Base-by-base conservation (phyloP, 2,113 vertebrate species). In the Triplophysa siluroides region DNA sequence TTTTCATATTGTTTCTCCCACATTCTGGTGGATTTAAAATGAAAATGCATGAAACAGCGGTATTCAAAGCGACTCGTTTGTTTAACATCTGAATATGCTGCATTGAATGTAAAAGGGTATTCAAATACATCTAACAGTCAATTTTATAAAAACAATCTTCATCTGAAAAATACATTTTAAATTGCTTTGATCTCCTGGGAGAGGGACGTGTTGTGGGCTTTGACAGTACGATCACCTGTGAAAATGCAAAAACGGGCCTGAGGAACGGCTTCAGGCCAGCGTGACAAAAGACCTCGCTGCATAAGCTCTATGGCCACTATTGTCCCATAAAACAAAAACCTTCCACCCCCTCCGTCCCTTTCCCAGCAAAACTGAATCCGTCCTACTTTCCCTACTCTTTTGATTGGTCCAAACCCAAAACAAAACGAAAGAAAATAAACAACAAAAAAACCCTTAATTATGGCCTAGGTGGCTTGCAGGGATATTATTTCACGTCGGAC, bases 391-490 rank as follows among this genome's bases (percentile, higher is more conserved):
- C 50, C 47, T 54, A 47, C 58, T 76, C 76, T 66, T 50, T 70
- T 76, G 66, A 71, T 61, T 68, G 50, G 65, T 78, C 80, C 19
- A 26, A 66, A 81, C 83, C 2, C 80, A 78, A 81, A 80, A 80
- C 67, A 73, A 78, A 77, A 78, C 52, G 50, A 81, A 83, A 78
- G 71, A 66, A 80, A 72, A 71, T 62, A 77, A 65, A 65, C 24
- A 60, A 58, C 54, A 58, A 81, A 72, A n/a, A 78, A 56, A 64
- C 29, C 86, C 86, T 86, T 85, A 87, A 92, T 88, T 87, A 83
- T 88, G 87, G 90, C 87, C 88, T 76, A 86, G 90, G 87, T 90
- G 88, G 90, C 92, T 93, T 92, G 92, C 91, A 92, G 90, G 80
- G 90, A 89, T 91, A 90, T 93, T 93, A 92, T 93, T 92, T 93